These are phyloP conservation scores for Spodoptera exigua DNA, from an alignment of 2,888 invertebrate species.

Conservation along the genomic window DNA sequence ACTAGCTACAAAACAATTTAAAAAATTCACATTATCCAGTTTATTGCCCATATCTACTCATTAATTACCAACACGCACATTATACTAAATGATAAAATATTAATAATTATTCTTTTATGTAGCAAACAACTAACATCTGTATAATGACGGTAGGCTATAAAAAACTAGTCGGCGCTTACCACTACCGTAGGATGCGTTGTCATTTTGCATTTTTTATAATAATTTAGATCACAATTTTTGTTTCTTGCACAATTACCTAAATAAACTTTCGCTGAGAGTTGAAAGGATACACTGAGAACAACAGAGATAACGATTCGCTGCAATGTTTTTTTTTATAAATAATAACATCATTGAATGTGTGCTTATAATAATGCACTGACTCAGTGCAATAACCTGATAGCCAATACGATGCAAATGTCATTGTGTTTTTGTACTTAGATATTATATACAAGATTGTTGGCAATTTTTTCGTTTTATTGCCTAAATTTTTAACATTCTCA, in stretches of 20 bases:
- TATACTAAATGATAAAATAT: conserved; percentile 77
- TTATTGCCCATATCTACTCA: conserved; percentile 83
- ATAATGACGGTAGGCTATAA: conserved; percentile 69
- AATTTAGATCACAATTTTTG: background rate
- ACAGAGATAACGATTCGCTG: conserved; percentile 64
- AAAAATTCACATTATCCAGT: conserved; percentile 80
- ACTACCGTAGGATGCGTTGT: conserved; percentile 83
- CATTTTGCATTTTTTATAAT: conserved; percentile 74
- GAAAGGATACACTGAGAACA: conserved; percentile 57
- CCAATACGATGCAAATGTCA: conserved; percentile 52
- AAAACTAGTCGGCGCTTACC: conserved; percentile 73
- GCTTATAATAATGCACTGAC: conserved; percentile 39
- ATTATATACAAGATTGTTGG: conserved; percentile 3
- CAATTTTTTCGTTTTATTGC: background rate
- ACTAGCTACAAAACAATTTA: conserved; percentile 83
- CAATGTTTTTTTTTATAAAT: conserved; percentile 56
- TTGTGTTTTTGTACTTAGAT: conserved; percentile 15
- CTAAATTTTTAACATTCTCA: too few species aligned
- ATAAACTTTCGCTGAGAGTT: conserved; percentile 48
- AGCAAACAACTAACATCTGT: conserved; percentile 65
- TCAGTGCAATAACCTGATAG: conserved; percentile 54
- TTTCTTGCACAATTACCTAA: conserved; percentile 5
- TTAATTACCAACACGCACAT: conserved; percentile 79
- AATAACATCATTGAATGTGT: conserved; percentile 47
- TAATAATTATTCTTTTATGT: conserved; percentile 65